phyloP scores from a whole-genome alignment of 2,113 vertebrate genomes.

The Tupaia tana region DNA sequence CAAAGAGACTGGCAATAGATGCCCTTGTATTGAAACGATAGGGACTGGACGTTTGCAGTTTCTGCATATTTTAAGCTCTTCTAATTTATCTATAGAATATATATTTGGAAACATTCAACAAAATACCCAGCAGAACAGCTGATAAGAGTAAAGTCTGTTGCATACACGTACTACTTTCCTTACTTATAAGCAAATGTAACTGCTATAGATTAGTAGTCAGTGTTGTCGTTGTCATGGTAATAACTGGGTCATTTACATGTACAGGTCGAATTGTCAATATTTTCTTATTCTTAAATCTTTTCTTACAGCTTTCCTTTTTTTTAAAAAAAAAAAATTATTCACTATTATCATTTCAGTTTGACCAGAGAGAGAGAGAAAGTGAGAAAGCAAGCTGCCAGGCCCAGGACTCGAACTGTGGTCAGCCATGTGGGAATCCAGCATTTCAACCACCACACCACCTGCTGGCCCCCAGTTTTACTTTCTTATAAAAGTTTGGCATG shows the following conservation, averaged over 20 bases:
- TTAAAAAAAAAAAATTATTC: no score
- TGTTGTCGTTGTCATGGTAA: neutral
- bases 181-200: neutral
- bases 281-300: constrained; percentile 32
- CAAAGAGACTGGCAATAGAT: neutral
- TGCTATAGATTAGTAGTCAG: neutral
- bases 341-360: no score
- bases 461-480: neutral
- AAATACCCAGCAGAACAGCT: neutral
- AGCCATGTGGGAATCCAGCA: no score
- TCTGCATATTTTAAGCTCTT: neutral
- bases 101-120: neutral
- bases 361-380: no score
- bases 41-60: neutral
- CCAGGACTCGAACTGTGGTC: no score
- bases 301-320: neutral
- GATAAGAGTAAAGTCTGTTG: neutral
- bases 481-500: constrained; percentile 1
- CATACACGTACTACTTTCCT: neutral
- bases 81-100: neutral
- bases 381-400: no score
- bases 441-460: no score
- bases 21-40: neutral
- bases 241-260: neutral
- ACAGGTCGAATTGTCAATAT: neutral